Conservation (phyloP, 2,113 vertebrate species). For the Mobula hypostoma region DNA sequence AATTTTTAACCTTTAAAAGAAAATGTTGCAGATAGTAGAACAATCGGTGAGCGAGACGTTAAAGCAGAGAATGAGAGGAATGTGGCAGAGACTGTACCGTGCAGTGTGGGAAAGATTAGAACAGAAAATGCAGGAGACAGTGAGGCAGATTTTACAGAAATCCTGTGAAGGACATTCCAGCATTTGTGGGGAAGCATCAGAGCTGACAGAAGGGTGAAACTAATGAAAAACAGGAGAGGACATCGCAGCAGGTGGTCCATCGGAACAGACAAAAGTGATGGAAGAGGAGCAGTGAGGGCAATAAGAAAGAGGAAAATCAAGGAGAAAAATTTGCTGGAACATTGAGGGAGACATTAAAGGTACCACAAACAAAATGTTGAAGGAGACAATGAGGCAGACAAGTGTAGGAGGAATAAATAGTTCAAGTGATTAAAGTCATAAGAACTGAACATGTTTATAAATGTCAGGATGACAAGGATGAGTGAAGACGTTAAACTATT, state of each 20-base stretch:
- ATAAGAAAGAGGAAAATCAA: neutral
- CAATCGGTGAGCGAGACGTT: neutral
- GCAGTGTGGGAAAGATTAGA: too few relatives aligned
- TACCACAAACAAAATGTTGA: neutral
- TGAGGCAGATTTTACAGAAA: neutral
- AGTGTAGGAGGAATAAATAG: neutral
- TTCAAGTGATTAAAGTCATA: neutral
- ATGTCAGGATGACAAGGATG: neutral
- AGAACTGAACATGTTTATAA: neutral
- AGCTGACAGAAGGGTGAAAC: neutral
- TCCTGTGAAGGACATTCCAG: neutral
- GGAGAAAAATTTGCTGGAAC: neutral
- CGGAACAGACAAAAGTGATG: neutral
- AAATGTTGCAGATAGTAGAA: neutral
- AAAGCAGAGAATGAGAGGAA: neutral
- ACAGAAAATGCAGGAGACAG: neutral
- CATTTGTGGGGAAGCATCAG: neutral
- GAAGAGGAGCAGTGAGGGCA: neutral
- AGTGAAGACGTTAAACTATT: slow-evolving; percentile 32
- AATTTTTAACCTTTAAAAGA: neutral
- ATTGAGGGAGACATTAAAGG: neutral
- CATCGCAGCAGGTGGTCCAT: neutral
- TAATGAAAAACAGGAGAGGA: neutral
- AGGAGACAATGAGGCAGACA: neutral
- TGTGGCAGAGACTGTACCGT: too few relatives aligned